phyloP scores from a whole-genome alignment of 2,888 invertebrate species.

The Lasioglossum lativentre region DNA sequence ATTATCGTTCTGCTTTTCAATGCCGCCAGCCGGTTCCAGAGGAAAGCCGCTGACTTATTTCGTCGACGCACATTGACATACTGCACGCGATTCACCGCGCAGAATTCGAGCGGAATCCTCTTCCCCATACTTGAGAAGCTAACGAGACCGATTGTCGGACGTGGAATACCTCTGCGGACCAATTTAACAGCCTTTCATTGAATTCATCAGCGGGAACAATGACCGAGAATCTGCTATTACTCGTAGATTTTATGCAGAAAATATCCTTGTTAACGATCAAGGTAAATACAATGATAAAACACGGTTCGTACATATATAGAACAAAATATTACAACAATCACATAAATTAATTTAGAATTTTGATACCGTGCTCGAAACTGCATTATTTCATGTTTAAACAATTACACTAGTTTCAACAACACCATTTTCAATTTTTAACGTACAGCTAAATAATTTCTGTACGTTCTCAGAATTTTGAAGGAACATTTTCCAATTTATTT shows the following conservation, averaged over 20 bases:
- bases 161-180: neutral
- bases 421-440: neutral
- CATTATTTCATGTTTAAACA: too few species aligned
- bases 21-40: conserved; percentile 27
- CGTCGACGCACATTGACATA: conserved; percentile 15
- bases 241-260: neutral
- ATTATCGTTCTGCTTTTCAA: conserved; percentile 52
- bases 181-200: neutral
- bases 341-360: too few species aligned
- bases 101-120: neutral
- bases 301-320: neutral
- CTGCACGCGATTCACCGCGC: conserved; percentile 18
- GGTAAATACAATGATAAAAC: neutral
- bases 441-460: neutral
- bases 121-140: neutral
- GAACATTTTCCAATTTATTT: neutral
- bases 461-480: neutral
- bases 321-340: neutral
- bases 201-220: neutral
- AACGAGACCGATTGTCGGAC: neutral
- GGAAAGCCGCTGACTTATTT: conserved; percentile 50
- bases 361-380: too few species aligned
- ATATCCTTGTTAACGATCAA: neutral
- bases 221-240: neutral
- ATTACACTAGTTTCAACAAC: too few species aligned